A percentile compares a stretch with the other conserved stretches of the same genome.
phyloP scores from a whole-genome alignment of 2,113 vertebrate genomes.

The Abramis brama region DNA sequence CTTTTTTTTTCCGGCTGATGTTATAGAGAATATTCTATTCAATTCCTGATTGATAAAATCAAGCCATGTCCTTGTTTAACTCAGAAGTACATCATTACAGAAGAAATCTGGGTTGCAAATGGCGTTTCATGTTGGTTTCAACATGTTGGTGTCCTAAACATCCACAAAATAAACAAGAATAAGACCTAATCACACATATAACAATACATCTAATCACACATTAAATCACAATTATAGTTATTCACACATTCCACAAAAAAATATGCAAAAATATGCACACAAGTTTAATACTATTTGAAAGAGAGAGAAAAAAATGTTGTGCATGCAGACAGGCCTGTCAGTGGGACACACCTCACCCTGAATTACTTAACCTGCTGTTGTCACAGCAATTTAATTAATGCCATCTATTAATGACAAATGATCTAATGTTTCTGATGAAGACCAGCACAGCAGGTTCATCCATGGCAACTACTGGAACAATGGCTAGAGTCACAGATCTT shows the following conservation, averaged over 20 bases:
- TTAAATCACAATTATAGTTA: no score
- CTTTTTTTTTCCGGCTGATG: neutral
- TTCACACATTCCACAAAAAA: no score
- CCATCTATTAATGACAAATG: neutral
- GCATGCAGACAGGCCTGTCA: slow-evolving; percentile 1
- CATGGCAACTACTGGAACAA: slow-evolving; percentile 13
- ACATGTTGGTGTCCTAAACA: neutral
- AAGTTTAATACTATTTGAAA: neutral
- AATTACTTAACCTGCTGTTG: neutral
- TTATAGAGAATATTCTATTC: neutral
- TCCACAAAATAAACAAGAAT: neutral
- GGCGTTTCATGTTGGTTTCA: neutral
- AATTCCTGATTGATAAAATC: neutral
- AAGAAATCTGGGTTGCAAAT: neutral
- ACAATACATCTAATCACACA: neutral
- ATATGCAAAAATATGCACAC: neutral
- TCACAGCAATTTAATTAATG: slow-evolving; percentile 7
- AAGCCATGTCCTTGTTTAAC: neutral
- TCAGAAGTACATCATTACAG: neutral
- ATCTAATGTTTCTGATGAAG: slow-evolving; percentile 19
- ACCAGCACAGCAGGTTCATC: slow-evolving; percentile 14
- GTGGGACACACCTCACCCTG: slow-evolving; percentile 16
- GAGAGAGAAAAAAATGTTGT: neutral
- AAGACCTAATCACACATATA: neutral
- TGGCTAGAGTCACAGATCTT: neutral